phyloP scores from a whole-genome alignment of 2,888 invertebrate genomes.

The Heteropelma amictum region DNA sequence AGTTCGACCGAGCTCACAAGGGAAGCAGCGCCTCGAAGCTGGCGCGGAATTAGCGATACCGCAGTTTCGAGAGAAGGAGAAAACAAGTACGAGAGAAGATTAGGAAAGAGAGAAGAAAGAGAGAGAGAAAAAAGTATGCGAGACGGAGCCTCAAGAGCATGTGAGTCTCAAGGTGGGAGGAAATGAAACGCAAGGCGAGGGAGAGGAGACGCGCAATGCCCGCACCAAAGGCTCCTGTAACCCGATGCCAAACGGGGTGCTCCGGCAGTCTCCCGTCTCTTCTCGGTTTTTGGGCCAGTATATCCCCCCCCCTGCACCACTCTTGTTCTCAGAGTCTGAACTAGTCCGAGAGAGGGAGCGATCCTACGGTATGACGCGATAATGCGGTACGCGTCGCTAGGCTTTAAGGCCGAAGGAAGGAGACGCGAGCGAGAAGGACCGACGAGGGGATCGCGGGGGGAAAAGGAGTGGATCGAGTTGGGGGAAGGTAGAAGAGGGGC shows the following conservation, averaged over 20 bases:
- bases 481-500: conserved; percentile 23
- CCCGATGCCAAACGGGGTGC: conserved; percentile 63
- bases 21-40: background rate
- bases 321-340: conserved; percentile 31
- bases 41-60: conserved; percentile 15
- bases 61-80: conserved; percentile 46
- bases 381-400: conserved; percentile 63
- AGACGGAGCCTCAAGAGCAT: background rate
- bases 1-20: conserved; percentile 19
- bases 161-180: conserved; percentile 20
- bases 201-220: conserved; percentile 32
- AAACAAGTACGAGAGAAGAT: conserved; percentile 24
- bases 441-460: too few relatives aligned
- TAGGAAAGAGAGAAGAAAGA: conserved; percentile 11
- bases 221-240: conserved; percentile 62
- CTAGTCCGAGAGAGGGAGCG: conserved; percentile 37
- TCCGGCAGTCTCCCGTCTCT: conserved; percentile 27
- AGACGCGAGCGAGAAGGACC: conserved; percentile 24
- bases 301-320: conserved; percentile 36
- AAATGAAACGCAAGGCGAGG: conserved; percentile 46
- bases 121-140: background rate
- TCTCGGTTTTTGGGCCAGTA: conserved; percentile 32
- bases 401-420: conserved; percentile 40
- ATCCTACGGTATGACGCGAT: conserved; percentile 70
- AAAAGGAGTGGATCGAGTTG: conserved; percentile 32